These are phyloP conservation scores for Bembecia ichneumoniformis DNA, from an alignment of 2,888 invertebrate genomes.

Conservation along the genomic window DNA sequence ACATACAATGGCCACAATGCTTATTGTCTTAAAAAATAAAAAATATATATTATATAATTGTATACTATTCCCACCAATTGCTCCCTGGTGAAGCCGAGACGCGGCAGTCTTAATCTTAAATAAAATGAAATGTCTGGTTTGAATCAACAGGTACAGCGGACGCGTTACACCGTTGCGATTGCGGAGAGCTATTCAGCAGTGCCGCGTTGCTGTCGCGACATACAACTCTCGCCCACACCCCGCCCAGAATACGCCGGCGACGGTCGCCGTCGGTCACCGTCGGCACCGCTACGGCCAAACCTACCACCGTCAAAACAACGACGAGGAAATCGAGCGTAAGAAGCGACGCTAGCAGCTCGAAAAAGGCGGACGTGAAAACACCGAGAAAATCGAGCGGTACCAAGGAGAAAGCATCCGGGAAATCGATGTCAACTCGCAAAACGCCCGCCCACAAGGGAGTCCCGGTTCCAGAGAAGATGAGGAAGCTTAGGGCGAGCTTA, in stretches of 20 bases:
- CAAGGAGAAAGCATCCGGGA: conserved; percentile 9
- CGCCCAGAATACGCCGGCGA: conserved; percentile 57
- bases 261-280: conserved; percentile 27
- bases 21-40: too few relatives aligned
- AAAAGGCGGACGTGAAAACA: background rate
- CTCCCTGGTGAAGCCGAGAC: too few relatives aligned
- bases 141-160: conserved; percentile 30
- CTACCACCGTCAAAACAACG: conserved; percentile 12
- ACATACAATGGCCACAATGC: too few relatives aligned
- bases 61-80: too few relatives aligned
- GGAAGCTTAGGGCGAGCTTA: conserved; percentile 34
- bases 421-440: conserved; percentile 17
- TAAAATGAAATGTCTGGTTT: too few relatives aligned
- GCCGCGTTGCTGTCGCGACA: conserved; percentile 55
- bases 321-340: conserved; percentile 24
- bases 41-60: too few relatives aligned
- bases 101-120: too few relatives aligned
- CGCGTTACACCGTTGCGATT: conserved; percentile 65
- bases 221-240: conserved; percentile 62
- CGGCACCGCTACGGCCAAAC: conserved; percentile 8
- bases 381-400: conserved; percentile 4
- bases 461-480: conserved; percentile 54
- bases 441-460: conserved; percentile 41
- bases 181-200: conserved; percentile 59
- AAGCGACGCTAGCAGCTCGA: conserved; percentile 6